Evolutionary conservation across 2,888 invertebrate genomes (phyloP), one percentile per base, ranked within the genome.

Genomic region (Petrophora chlorosata): DNA sequence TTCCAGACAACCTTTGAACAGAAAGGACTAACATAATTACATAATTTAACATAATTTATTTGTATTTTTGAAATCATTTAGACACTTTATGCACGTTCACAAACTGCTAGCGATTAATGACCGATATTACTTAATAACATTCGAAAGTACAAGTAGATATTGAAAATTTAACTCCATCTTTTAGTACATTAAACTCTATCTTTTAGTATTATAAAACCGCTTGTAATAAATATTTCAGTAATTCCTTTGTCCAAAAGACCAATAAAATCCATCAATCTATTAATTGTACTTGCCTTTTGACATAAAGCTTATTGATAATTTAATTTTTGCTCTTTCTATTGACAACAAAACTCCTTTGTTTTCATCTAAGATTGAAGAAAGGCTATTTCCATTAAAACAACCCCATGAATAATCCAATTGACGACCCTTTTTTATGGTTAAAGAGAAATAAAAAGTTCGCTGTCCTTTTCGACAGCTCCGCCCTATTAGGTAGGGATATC

Each of bases 361-460:
- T 74, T 69, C 67, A 67, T 72, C 63, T 65, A 69, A 70, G 67
- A 65, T n/a, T 65, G 68, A 73, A 67, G 66, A 67, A 64, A 67
- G 67, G 63, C 67, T 70, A 68, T 75, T 75, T 71, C 68, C 70
- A 78, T 79, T 76, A 76, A 70, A 36, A 44, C 17, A 16, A 10
- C 59, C 56, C 61, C 67, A 80, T 80, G 75, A 79, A 80, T 80
- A 76, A 79, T 77, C 77, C 68, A 77, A 72, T 59, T 56, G 46
- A 55, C 53, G 47, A 53, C 63, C 65, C 63, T 65, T 73, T 72
- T 73, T 60, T 45, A 47, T 44, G 47, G 48, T 30, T 33, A 43
- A 33, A 42, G 42, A 41, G 25, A 53, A 47, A 40, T 41, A 41
- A 15, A 28, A 33, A 33, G n/a, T 32, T 38, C 4, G 26, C 5